phyloP scores from a whole-genome alignment of 2,888 invertebrate genomes.

The Argyra leucocephala region DNA sequence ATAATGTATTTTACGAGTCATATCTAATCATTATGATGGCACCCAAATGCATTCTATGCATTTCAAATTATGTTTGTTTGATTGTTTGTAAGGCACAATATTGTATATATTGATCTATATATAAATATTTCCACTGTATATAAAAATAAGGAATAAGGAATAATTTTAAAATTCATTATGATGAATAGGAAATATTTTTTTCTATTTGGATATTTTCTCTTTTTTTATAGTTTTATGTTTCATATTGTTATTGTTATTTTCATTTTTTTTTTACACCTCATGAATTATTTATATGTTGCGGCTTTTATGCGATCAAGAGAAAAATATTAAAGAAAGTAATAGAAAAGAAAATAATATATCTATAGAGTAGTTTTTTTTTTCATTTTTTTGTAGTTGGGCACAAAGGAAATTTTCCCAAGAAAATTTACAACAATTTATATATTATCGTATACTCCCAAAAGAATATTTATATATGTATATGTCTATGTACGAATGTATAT shows the following conservation, averaged over 20 bases:
- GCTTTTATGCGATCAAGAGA: background rate
- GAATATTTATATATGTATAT: no score
- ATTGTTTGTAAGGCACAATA: no score
- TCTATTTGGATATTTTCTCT: background rate
- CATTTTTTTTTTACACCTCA: background rate
- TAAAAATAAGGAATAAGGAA: background rate
- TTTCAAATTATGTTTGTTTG: no score
- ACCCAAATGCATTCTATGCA: background rate
- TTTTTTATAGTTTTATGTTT: background rate
- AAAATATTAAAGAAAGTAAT: background rate
- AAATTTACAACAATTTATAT: background rate
- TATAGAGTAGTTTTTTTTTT: no score
- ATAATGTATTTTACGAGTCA: no score
- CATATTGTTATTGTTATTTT: background rate
- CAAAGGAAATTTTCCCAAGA: background rate
- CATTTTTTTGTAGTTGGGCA: background rate
- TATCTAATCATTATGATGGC: background rate
- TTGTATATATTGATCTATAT: no score
- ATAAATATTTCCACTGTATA: background rate
- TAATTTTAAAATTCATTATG: constrained; percentile 3
- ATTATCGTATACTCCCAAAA: background rate
- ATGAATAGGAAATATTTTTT: background rate
- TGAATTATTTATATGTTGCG: constrained; percentile 2
- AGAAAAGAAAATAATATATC: background rate
- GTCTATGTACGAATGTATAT: no score